phyloP scores from a whole-genome alignment of 2,113 vertebrate species.

The Rhinoderma darwinii region DNA sequence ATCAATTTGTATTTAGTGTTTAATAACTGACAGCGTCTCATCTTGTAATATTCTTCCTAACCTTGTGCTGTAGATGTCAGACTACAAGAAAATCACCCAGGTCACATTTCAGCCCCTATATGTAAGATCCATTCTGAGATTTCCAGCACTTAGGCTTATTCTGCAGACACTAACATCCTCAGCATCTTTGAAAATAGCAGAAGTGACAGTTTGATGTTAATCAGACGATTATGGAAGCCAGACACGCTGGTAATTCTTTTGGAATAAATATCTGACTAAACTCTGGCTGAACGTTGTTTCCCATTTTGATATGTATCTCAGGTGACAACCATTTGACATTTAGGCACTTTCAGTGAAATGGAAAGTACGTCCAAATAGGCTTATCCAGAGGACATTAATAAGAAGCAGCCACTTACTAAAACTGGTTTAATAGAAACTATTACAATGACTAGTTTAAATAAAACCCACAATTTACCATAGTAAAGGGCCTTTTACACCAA shows the following conservation, averaged over 20 bases:
- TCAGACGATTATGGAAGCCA: not conserved
- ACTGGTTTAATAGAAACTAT: not conserved
- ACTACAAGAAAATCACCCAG: not conserved
- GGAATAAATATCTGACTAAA: slow-evolving; percentile 41
- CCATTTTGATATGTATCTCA: slow-evolving; percentile 30
- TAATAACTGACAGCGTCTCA: not conserved
- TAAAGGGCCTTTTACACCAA: too few relatives aligned
- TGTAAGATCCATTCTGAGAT: not conserved
- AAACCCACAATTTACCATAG: not conserved
- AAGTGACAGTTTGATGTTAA: slow-evolving; percentile 39
- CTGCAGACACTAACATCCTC: not conserved
- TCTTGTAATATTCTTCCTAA: not conserved
- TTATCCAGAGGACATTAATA: not conserved
- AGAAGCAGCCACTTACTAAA: not conserved
- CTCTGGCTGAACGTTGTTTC: slow-evolving; percentile 28
- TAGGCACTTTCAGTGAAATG: slow-evolving; percentile 25
- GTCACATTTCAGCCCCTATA: not conserved
- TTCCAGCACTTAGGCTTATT: not conserved
- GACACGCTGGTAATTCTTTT: slow-evolving; percentile 21
- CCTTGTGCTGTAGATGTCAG: not conserved
- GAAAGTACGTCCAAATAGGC: not conserved
- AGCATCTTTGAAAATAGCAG: not conserved
- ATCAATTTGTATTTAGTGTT: not conserved
- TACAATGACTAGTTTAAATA: not conserved
- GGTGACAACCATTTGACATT: slow-evolving; percentile 40